Evolutionary conservation across 2,888 invertebrate species (phyloP).

Genomic region (Cataglyphis livida): DNA sequence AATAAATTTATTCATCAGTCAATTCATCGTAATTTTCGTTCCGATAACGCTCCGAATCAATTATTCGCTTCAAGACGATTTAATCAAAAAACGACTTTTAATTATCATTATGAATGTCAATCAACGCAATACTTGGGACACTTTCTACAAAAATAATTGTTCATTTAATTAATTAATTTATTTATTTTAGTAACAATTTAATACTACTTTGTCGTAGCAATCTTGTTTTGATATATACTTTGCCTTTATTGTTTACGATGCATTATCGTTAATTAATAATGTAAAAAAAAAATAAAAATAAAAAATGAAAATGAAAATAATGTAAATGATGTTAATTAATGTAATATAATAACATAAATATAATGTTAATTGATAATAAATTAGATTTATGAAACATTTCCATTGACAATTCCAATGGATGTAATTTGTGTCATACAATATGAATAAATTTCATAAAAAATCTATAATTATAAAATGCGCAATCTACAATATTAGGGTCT

Average conservation of each 20-base stretch:
- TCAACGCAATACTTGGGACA: background rate
- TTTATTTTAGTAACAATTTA: conserved; percentile 20
- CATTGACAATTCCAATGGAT: background rate
- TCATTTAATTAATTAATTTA: background rate
- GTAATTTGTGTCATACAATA: background rate
- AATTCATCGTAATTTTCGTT: background rate
- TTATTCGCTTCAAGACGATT: background rate
- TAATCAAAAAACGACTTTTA: background rate
- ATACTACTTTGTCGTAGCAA: conserved; percentile 8
- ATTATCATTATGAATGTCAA: background rate
- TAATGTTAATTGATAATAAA: background rate
- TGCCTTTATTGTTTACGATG: background rate
- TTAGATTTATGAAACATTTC: background rate
- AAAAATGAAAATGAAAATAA: background rate
- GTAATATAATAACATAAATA: background rate
- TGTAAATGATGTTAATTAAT: conserved; percentile 12
- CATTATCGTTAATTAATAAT: conserved; percentile 21
- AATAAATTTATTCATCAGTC: background rate
- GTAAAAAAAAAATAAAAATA: background rate
- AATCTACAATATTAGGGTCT: background rate
- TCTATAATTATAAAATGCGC: background rate
- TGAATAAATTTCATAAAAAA: background rate
- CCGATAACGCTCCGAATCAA: background rate
- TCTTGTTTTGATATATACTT: conserved; percentile 15
- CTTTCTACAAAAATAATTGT: background rate